A percentile compares a stretch with the other conserved stretches of the same genome.
Conservation (phyloP, 2,888 invertebrate genomes). For the Lasius platythorax region DNA sequence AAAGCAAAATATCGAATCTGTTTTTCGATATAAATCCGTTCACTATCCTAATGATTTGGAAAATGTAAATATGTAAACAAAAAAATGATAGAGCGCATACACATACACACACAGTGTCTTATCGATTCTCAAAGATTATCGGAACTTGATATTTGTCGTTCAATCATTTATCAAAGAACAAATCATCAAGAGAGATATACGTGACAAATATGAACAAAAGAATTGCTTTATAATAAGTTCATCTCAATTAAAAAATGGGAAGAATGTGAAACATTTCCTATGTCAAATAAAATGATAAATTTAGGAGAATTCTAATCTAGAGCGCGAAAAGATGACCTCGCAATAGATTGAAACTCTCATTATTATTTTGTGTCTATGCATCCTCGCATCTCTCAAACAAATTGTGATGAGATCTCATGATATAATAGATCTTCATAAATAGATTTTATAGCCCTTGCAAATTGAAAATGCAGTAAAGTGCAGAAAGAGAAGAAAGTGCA, state of each 20-base stretch:
- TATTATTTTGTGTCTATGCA: background rate
- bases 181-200: constrained; percentile 15
- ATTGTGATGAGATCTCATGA: background rate
- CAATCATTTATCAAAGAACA: constrained; percentile 49
- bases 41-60: background rate
- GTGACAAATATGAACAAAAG: background rate
- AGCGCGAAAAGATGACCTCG: background rate
- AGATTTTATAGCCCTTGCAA: background rate
- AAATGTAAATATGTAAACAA: background rate
- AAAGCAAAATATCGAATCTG: background rate
- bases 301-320: background rate
- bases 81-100: background rate
- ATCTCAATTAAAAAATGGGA: background rate
- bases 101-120: background rate
- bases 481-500: no score
- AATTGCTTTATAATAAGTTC: background rate
- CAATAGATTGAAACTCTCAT: background rate
- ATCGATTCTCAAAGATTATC: background rate
- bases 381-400: background rate
- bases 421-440: background rate
- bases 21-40: background rate
- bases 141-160: constrained; percentile 13
- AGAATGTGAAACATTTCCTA: background rate
- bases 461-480: background rate
- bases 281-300: background rate